Percentiles rank a stretch among this genome's conserved stretches.
phyloP scores from a whole-genome alignment of 2,888 invertebrate genomes.

The Vesta saturnalis region DNA sequence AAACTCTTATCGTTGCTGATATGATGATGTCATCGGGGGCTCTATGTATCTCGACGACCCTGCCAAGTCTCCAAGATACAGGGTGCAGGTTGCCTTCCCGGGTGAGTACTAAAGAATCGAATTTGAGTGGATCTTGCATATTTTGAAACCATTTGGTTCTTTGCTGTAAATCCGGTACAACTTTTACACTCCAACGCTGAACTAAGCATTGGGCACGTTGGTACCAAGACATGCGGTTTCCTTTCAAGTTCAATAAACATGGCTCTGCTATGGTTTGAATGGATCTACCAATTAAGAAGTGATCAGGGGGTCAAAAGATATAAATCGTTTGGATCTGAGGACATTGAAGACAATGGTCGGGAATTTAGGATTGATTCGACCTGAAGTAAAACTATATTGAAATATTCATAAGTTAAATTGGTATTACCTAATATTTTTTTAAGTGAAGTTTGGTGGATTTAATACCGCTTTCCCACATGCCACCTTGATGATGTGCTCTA shows the following conservation, averaged over 20 bases:
- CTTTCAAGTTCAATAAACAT: not conserved
- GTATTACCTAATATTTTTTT: too few relatives aligned
- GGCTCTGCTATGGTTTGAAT: not conserved
- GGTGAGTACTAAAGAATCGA: too few relatives aligned
- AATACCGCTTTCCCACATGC: too few relatives aligned
- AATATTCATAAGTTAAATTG: not conserved
- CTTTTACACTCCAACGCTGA: not conserved
- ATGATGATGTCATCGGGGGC: not conserved
- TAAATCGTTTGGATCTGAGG: conserved; percentile 5
- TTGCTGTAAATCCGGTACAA: too few relatives aligned
- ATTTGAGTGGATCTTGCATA: too few relatives aligned
- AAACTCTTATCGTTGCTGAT: not conserved
- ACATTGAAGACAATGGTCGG: not conserved
- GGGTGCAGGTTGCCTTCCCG: not conserved
- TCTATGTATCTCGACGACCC: not conserved
- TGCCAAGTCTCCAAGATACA: not conserved
- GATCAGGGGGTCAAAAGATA: too few relatives aligned
- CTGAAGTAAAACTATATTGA: not conserved
- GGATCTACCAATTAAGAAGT: not conserved
- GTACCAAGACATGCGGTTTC: not conserved
- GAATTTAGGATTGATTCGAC: too few relatives aligned
- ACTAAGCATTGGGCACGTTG: not conserved
- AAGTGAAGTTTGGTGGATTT: too few relatives aligned
- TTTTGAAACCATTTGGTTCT: too few relatives aligned
- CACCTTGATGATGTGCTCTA: too few relatives aligned